Conservation (phyloP, 2,888 invertebrate genomes). For the Odontocerum albicorne region DNA sequence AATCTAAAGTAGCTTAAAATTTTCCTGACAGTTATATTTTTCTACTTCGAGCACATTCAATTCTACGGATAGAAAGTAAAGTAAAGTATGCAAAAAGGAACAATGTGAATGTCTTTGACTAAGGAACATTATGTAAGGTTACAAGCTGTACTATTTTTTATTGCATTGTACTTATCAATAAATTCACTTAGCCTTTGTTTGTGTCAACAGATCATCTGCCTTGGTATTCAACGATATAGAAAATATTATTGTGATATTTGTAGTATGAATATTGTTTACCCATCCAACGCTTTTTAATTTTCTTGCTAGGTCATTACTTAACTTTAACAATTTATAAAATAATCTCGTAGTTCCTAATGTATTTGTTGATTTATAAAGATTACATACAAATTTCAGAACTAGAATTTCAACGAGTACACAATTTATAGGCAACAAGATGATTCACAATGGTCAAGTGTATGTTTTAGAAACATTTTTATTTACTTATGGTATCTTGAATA, state of each 20-base stretch:
- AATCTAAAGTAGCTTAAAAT: slow-evolving; percentile 6
- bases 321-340: no score
- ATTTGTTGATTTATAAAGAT: no score
- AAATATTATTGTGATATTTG: slow-evolving; percentile 34
- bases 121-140: neutral
- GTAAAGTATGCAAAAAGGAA: neutral
- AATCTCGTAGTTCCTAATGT: no score
- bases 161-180: slow-evolving; percentile 11
- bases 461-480: no score
- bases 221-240: slow-evolving; percentile 36
- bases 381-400: no score
- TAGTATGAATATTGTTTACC: slow-evolving; percentile 18
- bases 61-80: neutral
- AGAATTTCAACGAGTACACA: no score
- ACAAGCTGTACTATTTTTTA: slow-evolving; percentile 11
- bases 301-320: no score
- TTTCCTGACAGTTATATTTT: slow-evolving; percentile 17
- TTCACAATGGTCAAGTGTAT: no score
- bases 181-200: slow-evolving; percentile 31
- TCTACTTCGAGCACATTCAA: slow-evolving; percentile 21
- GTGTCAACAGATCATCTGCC: slow-evolving; percentile 29
- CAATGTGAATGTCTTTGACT: neutral
- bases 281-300: no score
- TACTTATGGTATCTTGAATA: no score
- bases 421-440: no score